Base-by-base conservation (phyloP, 2,888 invertebrate species). In the Nyleta sp. region DNA sequence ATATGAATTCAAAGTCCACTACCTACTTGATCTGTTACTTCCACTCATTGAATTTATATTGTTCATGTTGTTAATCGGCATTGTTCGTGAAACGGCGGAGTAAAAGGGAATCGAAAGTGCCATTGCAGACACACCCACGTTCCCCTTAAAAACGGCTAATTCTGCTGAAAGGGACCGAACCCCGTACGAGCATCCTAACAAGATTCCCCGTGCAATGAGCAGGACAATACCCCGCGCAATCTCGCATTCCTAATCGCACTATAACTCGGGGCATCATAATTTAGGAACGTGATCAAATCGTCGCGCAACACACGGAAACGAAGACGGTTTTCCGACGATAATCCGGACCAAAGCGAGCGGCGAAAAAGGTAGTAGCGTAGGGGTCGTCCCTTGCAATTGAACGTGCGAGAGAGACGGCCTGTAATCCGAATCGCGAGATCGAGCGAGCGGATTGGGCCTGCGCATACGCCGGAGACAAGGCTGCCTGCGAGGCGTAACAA, bases 401-500 rank as follows among this genome's bases (percentile, higher is more conserved):
- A 53, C 44, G n/a, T 31, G 38, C 20, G 18, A 53, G 18, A 18
- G 44, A 52, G 52, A 50, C 20, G 59, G 46, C 55, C 28, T 67
- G 59, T 46, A 71, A 75, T 53, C 73, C 65, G 75, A 64, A 68
- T 75, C 76, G 70, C 70, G 73, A 59, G 78, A 77, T 78, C 79
- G 67, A 55, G 76, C 64, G 70, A 76, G 57, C 60, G 68, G 80
- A 81, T 83, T 76, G 68, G 81, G 73, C 52, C 74, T 78, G 74
- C 80, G 80, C 74, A 72, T 76, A 79, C 70, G 73, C 78, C 64
- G 64, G 53, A 57, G 78, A 81, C 78, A 81, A 78, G 77, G 80
- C 65, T 76, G 67, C 81, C 72, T 68, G 68, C 75, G 76, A 79
- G 78, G 82, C 81, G 82, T 87, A 90, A 90, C 90, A 90, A 90